Percentiles rank a stretch among this genome's conserved stretches.
These are phyloP conservation scores for Conistra vaccinii DNA, from an alignment of 2,888 invertebrate genomes.

Conservation along the genomic window DNA sequence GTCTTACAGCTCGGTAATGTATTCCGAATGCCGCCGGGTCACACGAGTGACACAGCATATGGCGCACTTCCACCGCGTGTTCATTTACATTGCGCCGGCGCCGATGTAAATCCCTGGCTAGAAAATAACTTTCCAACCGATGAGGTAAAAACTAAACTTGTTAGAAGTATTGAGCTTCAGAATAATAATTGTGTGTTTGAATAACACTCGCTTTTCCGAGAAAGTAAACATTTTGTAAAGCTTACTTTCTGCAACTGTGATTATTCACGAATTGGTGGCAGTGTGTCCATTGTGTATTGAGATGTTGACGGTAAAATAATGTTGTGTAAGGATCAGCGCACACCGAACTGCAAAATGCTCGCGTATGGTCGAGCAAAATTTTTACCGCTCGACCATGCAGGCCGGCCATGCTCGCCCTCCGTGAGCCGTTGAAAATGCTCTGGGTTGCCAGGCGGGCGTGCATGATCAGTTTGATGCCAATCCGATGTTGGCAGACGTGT, in stretches of 20 bases:
- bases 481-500: too few species aligned
- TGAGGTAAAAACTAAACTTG: constrained; percentile 35
- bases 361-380: too few species aligned
- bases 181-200: constrained; percentile 33
- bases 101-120: constrained; percentile 65
- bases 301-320: constrained; percentile 34
- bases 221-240: constrained; percentile 23
- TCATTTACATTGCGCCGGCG: constrained; percentile 75
- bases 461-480: too few species aligned
- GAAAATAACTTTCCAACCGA: constrained; percentile 66
- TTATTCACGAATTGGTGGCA: constrained; percentile 30
- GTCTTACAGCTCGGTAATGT: constrained; percentile 79
- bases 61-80: constrained; percentile 58
- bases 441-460: too few species aligned
- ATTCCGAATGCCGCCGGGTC: constrained; percentile 83
- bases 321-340: constrained; percentile 44
- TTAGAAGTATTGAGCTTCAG: neutral
- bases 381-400: too few species aligned
- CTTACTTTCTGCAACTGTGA: constrained; percentile 18
- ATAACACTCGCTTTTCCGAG: constrained; percentile 35
- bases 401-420: too few species aligned
- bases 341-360: too few species aligned
- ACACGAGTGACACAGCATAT: constrained; percentile 79
- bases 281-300: constrained; percentile 16
- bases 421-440: too few species aligned